Base-by-base conservation (phyloP, 2,888 invertebrate genomes). In the Caenorhabditis japonica region DNA sequence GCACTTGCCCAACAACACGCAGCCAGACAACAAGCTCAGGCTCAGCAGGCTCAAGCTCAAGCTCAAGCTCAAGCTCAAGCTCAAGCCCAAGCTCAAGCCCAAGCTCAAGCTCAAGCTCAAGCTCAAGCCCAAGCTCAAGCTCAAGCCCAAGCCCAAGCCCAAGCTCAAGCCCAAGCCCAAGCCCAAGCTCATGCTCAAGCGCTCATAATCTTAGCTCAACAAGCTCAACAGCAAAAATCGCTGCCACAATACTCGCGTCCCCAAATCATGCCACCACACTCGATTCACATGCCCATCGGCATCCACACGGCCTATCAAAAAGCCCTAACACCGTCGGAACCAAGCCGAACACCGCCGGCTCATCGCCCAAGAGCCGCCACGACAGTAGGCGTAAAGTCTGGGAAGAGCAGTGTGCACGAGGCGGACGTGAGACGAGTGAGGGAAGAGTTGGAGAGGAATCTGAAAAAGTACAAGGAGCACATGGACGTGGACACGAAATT, bases 281-380 rank as follows among this genome's bases (percentile, higher is more conserved):
- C 15, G 41, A 17, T 15, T 2, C 10, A 7, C 43, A 19, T 21
- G 34, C 34, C 62, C 13, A 64, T 64, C 3, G 64, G 64, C 4
- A 64, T 64, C 21, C 47, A 56, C 25, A 30, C 33, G 0, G 41
- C 55, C 15, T 64, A 64, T 27, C 64, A 64, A 15, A 55, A 55
- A 15, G 44, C 64, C 7, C n/a, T 56, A 19, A 56, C 64, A 13
- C 64, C 64, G 4, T 55, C 55, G 0, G 64, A 55, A 17, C 39
- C 47, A 25, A 56, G 55, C 33, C 30, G n/a, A 1, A 64, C 64
- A 0, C 64, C 64, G 1, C 64, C 64, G n/a, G 55, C 34, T 7
- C 49, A 56, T 13, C 39, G 64, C 0, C 64, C 55, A 13, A 19
- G 64, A 39, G 64, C 64, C 17, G 47, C 64, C 13, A 64, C 64